Evolutionary conservation across 2,888 invertebrate species (phyloP), one percentile per base, ranked within the genome.

Genomic region (Hyposoter dolosus): DNA sequence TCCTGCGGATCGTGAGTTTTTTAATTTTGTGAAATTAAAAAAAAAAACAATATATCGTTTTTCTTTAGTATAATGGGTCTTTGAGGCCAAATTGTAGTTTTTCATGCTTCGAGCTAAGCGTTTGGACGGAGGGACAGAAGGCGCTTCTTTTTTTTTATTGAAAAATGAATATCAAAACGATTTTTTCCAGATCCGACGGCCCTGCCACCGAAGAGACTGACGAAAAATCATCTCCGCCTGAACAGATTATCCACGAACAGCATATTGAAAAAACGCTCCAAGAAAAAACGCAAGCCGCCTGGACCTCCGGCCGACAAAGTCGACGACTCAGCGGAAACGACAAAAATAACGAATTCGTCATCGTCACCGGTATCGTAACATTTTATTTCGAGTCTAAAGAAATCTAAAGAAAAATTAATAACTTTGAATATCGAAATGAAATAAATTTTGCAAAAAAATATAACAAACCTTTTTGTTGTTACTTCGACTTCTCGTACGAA

Each of bases 1-100:
- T 86, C 94, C 94, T 4, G 94, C 92, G 83, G 93, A 94, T 87
- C 91, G 94, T 94, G 85, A 88, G 87, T 84, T 15, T 15, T 15
- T 1, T 4, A 15, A 12, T 60, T 28, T 60, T 4, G 3, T 17
- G 3, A 40, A 74, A 23, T 53, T 66, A 43, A 12, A 17, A 32
- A 17, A 71, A 23, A 17, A 10, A n/a, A n/a, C n/a, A n/a, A n/a
- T n/a, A n/a, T n/a, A 7, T 10, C 12, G 15, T 6, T 7, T 35
- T 35, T 47, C 28, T 3, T 17, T 12, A 19, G 28, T 28, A 69
- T 15, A n/a, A n/a, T 23, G 23, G 23, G 15, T 23, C 19, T 12
- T 23, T 17, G 1, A 7, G 56, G 3, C 9, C 5, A 19, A 23
- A 10, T 5, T 23, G 23, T 10, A 56, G 23, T 19, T n/a, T 53